Evolutionary conservation across 64 coral and sea anemone genomes (phyloP), one percentile per base, ranked within the genome.

Genomic region (Trachythela sp.): DNA sequence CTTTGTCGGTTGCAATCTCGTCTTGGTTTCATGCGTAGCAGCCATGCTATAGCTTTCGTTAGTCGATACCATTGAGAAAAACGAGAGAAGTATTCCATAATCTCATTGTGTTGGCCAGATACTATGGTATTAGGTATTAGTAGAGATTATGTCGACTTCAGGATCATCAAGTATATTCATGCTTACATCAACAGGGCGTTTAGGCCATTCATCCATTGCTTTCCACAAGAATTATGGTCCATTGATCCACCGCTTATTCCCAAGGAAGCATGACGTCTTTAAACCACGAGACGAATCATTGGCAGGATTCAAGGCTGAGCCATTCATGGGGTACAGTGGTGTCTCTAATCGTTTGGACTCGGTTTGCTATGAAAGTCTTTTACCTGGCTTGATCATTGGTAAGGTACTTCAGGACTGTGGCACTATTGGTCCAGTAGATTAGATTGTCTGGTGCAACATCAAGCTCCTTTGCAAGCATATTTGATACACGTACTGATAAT

Each of bases 351-450:
- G 84, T 85, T 18, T 42, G 39, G 13, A 85, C 39, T 49, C 84
- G 38, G 26, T 64, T 68, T 48, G 86, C 86, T 31, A 87, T 36
- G 50, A 87, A 87, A 48, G 50, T 54, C 9, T 87, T 40, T 20
- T 36, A 70, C 17, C 86, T 10, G 26, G 24, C 50, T 54, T 56
- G n/a, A 33, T 87, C 50, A 59, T 67, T 87, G 33, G 24, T 38
- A 37, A 87, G 45, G 15, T 87, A 87, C 30, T 41, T 31, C 20
- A 87, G 48, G 54, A 87, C 86, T 38, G 86, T 52, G 13, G 54
- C 60, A 87, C 87, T 88, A 29, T 70, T 54, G 11, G 87, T 93
- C 87, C 87, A 93, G 39, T 85, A 93, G 13, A 70, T 43, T 58
- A 18, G 36, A 48, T 83, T 60, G 29, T 92, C 70, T 13, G 67